Base-by-base conservation (phyloP, 2,797 vertebrate species). In the Smutsia temminckii region DNA sequence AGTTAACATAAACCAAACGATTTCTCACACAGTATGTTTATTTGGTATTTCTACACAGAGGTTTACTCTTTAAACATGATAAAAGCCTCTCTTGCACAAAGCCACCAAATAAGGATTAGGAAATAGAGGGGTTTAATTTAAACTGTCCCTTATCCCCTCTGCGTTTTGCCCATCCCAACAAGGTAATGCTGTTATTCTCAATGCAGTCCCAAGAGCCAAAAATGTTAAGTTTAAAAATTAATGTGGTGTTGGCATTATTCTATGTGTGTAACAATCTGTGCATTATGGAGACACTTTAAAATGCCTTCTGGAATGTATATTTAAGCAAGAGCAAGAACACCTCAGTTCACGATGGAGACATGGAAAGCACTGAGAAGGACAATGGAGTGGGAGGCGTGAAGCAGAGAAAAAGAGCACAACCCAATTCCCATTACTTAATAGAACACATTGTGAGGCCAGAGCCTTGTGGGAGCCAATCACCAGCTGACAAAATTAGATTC, bases 401-500 rank as follows among this genome's bases (percentile, higher is more conserved):
- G 96, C 96, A 97, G 97, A 96, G 96, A 96, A 94, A 91, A 87
- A 80, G 97, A 97, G 96, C 80, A 97, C 98, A 98, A 96, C 96
- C 98, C 85, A 94, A 98, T 98, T 98, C 98, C 98, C 98, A 98
- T 98, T 99, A 98, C 98, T 99, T 98, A 98, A 99, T 98, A 98
- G 98, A 99, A 96, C 98, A 98, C 98, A 99, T 98, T 99, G 99
- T 99, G 99, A 99, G 99, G 98, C 98, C 98, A 98, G 98, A 97
- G 97, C 98, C 98, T 98, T 98, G 97, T 99, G 98, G 98, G 99
- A 99, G 99, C 99, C 99, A 99, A 99, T 99, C 99, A 98, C 99
- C 98, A 99, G 98, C 98, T 98, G 98, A 98, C 98, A 98, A 98
- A 99, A 99, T 99, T 99, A 99, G 99, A 98, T 98, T 99, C 98